phyloP scores from a whole-genome alignment of 2,797 vertebrate genomes.

The Pseudocheirus occidentalis region DNA sequence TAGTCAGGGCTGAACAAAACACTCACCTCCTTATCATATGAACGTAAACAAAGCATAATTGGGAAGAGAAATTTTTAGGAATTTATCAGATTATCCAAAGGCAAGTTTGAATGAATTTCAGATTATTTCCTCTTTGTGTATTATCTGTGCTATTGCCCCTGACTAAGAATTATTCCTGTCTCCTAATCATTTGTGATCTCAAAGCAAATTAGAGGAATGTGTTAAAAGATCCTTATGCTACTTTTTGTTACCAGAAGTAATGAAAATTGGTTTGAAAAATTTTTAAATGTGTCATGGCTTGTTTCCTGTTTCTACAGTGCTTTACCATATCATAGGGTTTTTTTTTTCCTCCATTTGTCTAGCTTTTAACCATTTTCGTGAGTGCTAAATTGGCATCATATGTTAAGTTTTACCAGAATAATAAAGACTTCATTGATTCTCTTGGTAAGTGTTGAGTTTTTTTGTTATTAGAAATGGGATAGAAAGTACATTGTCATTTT shows the following conservation, averaged over 20 bases:
- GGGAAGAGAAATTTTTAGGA: conserved; percentile 40
- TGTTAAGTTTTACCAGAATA: conserved; percentile 98
- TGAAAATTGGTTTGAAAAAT: background rate
- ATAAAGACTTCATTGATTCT: conserved; percentile 99
- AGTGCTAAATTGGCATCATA: conserved; percentile 96
- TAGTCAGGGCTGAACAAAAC: background rate
- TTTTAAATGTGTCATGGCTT: conserved; percentile 46
- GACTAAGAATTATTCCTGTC: conserved; percentile 28
- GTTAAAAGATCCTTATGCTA: background rate
- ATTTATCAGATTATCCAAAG: conserved; percentile 20
- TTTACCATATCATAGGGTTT: background rate
- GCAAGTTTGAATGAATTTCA: conserved; percentile 32
- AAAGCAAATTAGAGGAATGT: conserved; percentile 32
- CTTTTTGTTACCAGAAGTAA: conserved; percentile 29
- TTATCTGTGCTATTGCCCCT: background rate
- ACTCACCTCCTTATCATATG: conserved; percentile 25
- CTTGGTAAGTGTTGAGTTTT: conserved; percentile 91
- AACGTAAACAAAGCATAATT: conserved; percentile 1
- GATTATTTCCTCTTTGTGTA: conserved; percentile 36
- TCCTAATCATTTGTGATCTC: conserved; percentile 40
- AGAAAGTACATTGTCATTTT: background rate
- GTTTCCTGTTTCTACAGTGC: conserved; percentile 45
- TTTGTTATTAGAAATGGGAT: background rate
- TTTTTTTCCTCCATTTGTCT: conserved; percentile 65
- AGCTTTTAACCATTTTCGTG: conserved; percentile 99